Conservation (phyloP, 1,140 invertebrate species). For the Penaeus vannamei region DNA sequence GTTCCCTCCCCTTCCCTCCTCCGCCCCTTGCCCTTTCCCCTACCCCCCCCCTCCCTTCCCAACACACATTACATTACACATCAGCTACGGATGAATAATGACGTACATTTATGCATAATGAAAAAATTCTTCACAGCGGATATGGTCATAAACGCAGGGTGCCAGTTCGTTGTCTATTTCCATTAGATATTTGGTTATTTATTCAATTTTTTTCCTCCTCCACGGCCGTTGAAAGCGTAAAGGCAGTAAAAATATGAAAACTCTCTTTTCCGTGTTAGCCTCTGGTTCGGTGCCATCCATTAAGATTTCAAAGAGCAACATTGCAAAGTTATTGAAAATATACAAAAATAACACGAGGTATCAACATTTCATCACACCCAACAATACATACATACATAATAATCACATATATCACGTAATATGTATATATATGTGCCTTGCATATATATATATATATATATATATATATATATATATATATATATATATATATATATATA, state of each 20-base stretch:
- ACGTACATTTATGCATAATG: constrained; percentile 65
- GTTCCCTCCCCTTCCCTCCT: neutral
- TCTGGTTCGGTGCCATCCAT: too few relatives aligned
- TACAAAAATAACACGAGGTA: too few relatives aligned
- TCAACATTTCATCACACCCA: too few relatives aligned
- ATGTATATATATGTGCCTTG: too few relatives aligned
- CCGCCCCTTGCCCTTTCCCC: neutral
- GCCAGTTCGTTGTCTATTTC: constrained; percentile 57
- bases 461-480: too few relatives aligned
- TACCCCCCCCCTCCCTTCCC: neutral
- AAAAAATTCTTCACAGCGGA: constrained; percentile 65
- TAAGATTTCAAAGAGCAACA: too few relatives aligned
- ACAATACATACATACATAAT: too few relatives aligned
- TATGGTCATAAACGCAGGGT: constrained; percentile 62
- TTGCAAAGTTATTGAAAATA: too few relatives aligned
- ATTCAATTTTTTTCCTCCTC: constrained; percentile 44
- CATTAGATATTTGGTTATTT: constrained; percentile 58
- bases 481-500: too few relatives aligned
- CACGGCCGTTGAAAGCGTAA: constrained; percentile 4
- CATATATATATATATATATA: too few relatives aligned
- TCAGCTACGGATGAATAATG: constrained; percentile 64
- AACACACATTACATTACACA: constrained; percentile 64
- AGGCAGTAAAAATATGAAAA: neutral
- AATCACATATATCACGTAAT: too few relatives aligned
- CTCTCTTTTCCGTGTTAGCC: neutral